Evolutionary conservation across 2,888 invertebrate genomes (phyloP).

Genomic region (Dryobotodes eremita): DNA sequence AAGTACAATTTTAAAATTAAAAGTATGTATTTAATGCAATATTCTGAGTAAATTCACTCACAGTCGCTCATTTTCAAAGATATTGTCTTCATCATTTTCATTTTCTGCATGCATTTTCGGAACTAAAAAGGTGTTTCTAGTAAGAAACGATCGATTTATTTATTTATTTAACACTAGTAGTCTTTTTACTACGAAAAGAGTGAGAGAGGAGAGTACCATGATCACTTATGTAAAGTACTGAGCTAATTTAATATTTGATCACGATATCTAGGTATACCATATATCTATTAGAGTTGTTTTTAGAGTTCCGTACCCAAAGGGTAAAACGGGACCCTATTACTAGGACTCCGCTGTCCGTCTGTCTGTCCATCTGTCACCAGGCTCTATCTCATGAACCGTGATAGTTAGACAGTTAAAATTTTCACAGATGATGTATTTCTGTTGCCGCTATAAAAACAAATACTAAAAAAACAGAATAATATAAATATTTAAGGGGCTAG

Average conservation of each 20-base stretch:
- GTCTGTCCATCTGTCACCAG: too few species aligned
- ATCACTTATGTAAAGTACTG: background rate
- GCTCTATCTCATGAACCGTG: too few species aligned
- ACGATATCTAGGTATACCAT: background rate
- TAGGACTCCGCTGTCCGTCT: too few species aligned
- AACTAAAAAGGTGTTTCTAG: background rate
- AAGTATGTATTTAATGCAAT: too few species aligned
- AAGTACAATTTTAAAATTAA: background rate
- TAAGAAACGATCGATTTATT: background rate
- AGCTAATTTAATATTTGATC: background rate
- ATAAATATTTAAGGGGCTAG: too few species aligned
- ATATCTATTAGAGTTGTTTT: too few species aligned
- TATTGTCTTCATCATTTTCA: slow-evolving; percentile 1
- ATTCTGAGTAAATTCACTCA: slow-evolving; percentile 14
- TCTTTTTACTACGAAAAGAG: background rate
- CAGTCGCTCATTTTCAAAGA: background rate
- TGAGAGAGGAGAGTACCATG: background rate
- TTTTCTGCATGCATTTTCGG: background rate
- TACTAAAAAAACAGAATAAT: too few species aligned
- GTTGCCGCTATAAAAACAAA: too few species aligned
- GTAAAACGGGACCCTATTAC: too few species aligned
- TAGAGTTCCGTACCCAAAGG: too few species aligned
- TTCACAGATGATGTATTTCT: too few species aligned
- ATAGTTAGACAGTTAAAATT: too few species aligned
- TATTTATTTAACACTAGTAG: background rate